Conservation (phyloP, 30 jellyfish, hydroid and myxozoan species). For the Chironex yamaguchii region DNA sequence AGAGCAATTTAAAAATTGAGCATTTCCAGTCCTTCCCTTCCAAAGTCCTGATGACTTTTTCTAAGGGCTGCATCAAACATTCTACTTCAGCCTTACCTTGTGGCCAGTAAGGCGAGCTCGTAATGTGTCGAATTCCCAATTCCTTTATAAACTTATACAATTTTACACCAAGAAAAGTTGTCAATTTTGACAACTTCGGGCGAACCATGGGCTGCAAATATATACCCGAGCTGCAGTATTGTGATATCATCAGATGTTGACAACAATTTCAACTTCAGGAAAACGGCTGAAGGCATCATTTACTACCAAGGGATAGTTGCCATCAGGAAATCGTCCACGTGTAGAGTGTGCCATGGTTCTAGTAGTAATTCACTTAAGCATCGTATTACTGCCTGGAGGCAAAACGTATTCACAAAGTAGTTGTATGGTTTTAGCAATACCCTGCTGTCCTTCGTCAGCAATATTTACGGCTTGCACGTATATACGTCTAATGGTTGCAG, state of each 20-base stretch:
- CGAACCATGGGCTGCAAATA: slow-evolving; percentile 10
- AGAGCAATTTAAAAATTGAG: neutral
- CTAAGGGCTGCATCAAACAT: slow-evolving; percentile 38
- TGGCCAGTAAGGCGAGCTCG: slow-evolving; percentile 43
- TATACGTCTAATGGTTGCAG: neutral
- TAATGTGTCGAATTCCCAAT: slow-evolving; percentile 16
- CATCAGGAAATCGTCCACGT: slow-evolving; percentile 40
- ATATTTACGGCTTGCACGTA: too few species aligned
- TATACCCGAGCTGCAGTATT: neutral
- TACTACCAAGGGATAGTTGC: slow-evolving; percentile 17
- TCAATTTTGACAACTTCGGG: too few species aligned
- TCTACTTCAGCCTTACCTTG: slow-evolving; percentile 29
- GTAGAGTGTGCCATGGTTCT: slow-evolving; percentile 42
- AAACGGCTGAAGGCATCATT: slow-evolving; percentile 4
- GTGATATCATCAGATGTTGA: slow-evolving; percentile 9
- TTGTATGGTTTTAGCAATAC: neutral
- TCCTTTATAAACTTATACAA: neutral
- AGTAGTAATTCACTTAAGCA: neutral
- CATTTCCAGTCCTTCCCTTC: slow-evolving; percentile 17
- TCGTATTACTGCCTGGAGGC: slow-evolving; percentile 1
- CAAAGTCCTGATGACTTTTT: slow-evolving; percentile 29
- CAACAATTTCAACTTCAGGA: slow-evolving; percentile 8
- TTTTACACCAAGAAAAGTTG: slow-evolving; percentile 1
- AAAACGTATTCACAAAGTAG: slow-evolving; percentile 10
- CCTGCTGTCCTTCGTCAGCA: slow-evolving; percentile 39